Percentiles rank a stretch among this genome's conserved stretches.
phyloP scores from a whole-genome alignment of 2,113 vertebrate genomes.

The Cheirogaleus medius region DNA sequence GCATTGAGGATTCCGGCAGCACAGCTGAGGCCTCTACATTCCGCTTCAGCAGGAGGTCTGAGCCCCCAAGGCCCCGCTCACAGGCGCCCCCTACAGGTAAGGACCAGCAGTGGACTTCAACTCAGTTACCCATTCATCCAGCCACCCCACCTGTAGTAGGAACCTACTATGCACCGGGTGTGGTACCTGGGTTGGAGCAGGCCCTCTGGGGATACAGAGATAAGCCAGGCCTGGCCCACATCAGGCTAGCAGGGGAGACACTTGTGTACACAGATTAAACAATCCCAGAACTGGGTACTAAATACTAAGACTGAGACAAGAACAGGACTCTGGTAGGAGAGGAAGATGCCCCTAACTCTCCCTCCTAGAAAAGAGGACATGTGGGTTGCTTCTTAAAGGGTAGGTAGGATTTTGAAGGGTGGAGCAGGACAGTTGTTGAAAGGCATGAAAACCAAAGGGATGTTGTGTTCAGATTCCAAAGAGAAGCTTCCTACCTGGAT shows the following conservation, averaged over 20 bases:
- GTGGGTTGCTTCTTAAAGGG: not conserved
- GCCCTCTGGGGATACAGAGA: not conserved
- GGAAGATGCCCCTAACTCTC: not conserved
- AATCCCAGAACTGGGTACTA: not conserved
- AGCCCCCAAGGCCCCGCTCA: constrained; percentile 44
- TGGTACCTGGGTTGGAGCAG: too few relatives aligned
- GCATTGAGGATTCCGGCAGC: constrained; percentile 91
- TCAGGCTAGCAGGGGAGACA: not conserved
- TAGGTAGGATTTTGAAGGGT: not conserved
- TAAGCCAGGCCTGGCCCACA: not conserved
- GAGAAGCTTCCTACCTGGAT: not conserved
- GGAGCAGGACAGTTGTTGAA: not conserved
- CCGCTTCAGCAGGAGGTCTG: constrained; percentile 85
- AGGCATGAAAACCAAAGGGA: not conserved
- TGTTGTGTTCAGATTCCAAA: not conserved
- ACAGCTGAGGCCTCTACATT: constrained; percentile 84
- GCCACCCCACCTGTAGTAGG: not conserved
- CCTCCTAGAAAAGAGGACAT: not conserved
- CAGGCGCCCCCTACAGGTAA: constrained; percentile 81
- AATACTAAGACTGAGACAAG: not conserved
- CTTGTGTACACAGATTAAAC: not conserved
- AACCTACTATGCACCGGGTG: too few relatives aligned
- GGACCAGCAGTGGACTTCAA: not conserved
- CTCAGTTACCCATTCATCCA: not conserved
- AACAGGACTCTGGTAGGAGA: not conserved